Evolutionary conservation across 2,888 invertebrate genomes (phyloP).

Genomic region (Tiliacea aurago): DNA sequence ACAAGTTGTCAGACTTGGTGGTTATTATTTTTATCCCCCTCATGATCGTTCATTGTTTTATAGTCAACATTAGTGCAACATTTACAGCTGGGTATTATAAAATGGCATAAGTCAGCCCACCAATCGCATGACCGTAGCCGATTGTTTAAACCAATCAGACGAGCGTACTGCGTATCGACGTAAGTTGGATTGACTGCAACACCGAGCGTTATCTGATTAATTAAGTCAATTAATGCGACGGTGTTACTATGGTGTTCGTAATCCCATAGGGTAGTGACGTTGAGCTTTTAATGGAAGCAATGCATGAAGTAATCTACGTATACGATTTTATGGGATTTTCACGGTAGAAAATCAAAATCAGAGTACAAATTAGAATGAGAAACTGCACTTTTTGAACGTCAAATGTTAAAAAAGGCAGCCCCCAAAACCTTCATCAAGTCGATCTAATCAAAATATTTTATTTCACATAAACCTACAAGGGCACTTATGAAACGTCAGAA

Average conservation of each 20-base stretch:
- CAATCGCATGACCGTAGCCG: conserved; percentile 30
- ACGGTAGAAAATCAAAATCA: not conserved
- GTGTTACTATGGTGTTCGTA: conserved; percentile 36
- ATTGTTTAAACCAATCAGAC: conserved; percentile 50
- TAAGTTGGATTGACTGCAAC: conserved; percentile 44
- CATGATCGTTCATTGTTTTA: conserved; percentile 16
- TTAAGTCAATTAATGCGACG: conserved; percentile 55
- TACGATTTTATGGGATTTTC: not conserved
- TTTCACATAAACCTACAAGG: too few species aligned
- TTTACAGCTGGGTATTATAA: conserved; percentile 5
- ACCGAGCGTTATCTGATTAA: conserved; percentile 46
- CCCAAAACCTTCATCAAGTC: too few species aligned
- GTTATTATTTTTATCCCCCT: not conserved
- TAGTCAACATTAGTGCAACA: conserved; percentile 14
- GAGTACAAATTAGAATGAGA: not conserved
- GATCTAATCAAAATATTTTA: too few species aligned
- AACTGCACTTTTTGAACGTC: not conserved
- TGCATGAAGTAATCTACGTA: not conserved
- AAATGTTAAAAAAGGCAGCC: not conserved
- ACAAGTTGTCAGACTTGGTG: not conserved
- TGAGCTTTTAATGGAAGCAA: conserved; percentile 23
- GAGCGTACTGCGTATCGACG: conserved; percentile 33
- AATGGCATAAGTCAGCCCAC: conserved; percentile 24
- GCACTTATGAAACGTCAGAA: too few species aligned
- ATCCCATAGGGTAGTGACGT: conserved; percentile 27